Conservation (phyloP, 2,113 vertebrate species). For the Cochlearius cochlearius region DNA sequence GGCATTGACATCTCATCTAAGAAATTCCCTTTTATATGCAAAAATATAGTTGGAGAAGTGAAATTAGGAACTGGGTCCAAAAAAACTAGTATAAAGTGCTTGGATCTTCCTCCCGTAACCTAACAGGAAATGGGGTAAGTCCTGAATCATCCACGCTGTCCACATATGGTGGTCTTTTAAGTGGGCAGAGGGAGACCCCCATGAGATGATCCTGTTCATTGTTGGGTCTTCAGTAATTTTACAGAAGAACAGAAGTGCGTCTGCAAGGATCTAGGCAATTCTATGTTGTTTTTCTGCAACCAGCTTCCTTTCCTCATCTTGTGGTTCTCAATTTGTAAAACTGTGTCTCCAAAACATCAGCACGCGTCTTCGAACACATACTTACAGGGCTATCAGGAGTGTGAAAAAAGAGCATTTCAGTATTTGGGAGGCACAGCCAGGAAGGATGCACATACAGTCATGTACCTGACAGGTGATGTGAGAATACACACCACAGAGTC, state of each 20-base stretch:
- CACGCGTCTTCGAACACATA: neutral
- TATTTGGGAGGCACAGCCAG: neutral
- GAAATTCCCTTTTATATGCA: neutral
- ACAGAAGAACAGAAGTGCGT: neutral
- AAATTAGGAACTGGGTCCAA: neutral
- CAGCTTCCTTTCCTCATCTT: neutral
- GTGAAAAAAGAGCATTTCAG: neutral
- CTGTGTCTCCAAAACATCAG: neutral
- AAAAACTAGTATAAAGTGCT: neutral
- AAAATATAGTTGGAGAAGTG: neutral
- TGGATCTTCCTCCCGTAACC: neutral
- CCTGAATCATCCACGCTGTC: neutral
- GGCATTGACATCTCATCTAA: neutral
- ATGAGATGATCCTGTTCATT: neutral
- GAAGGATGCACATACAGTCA: neutral
- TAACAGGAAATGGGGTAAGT: neutral
- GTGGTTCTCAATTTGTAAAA: neutral
- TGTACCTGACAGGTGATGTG: neutral
- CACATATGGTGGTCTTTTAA: neutral
- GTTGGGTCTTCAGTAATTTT: neutral
- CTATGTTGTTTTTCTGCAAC: neutral
- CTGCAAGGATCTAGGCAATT: neutral
- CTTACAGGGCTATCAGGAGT: neutral
- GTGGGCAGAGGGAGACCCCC: neutral
- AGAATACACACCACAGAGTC: neutral